A percentile compares a stretch with the other conserved stretches of the same genome.
Evolutionary conservation across 2,797 vertebrate genomes (phyloP).

Genomic region (Lutjanus campechanus): DNA sequence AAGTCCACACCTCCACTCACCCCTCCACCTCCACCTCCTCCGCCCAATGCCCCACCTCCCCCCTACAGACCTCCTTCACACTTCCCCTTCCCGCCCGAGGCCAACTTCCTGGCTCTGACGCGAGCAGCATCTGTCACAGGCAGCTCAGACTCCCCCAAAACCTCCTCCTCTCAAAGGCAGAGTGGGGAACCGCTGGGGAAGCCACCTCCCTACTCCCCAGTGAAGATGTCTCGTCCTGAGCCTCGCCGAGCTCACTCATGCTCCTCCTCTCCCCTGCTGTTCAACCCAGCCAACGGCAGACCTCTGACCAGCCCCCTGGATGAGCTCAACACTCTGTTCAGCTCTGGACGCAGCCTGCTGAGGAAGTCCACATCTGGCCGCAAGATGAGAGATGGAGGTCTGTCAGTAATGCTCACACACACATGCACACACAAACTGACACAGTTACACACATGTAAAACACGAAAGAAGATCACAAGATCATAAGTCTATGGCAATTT

Average conservation of each 20-base stretch:
- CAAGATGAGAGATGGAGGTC: slow-evolving; percentile 92
- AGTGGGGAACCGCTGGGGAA: slow-evolving; percentile 79
- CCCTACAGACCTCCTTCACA: slow-evolving; percentile 89
- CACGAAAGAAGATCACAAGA: background rate
- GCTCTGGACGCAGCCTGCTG: slow-evolving; percentile 92
- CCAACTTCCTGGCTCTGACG: slow-evolving; percentile 81
- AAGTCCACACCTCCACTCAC: slow-evolving; percentile 91
- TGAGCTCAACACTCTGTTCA: slow-evolving; percentile 95
- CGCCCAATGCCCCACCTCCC: slow-evolving; percentile 78
- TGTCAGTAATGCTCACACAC: slow-evolving; percentile 48
- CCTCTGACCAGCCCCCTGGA: slow-evolving; percentile 94
- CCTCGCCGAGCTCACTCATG: slow-evolving; percentile 88
- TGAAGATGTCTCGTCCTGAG: slow-evolving; percentile 88
- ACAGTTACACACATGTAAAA: background rate
- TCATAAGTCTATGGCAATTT: too few relatives aligned
- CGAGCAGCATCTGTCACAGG: slow-evolving; percentile 78
- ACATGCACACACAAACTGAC: background rate
- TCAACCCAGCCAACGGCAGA: slow-evolving; percentile 90
- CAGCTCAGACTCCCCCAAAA: slow-evolving; percentile 85
- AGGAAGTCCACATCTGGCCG: slow-evolving; percentile 93
- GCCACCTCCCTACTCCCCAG: slow-evolving; percentile 89
- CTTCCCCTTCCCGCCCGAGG: slow-evolving; percentile 91
- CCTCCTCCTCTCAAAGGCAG: slow-evolving; percentile 78
- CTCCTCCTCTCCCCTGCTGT: slow-evolving; percentile 88
- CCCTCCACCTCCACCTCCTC: slow-evolving; percentile 87